Base-by-base conservation (phyloP, 2,888 invertebrate species). In the Lithophane ornitopus region DNA sequence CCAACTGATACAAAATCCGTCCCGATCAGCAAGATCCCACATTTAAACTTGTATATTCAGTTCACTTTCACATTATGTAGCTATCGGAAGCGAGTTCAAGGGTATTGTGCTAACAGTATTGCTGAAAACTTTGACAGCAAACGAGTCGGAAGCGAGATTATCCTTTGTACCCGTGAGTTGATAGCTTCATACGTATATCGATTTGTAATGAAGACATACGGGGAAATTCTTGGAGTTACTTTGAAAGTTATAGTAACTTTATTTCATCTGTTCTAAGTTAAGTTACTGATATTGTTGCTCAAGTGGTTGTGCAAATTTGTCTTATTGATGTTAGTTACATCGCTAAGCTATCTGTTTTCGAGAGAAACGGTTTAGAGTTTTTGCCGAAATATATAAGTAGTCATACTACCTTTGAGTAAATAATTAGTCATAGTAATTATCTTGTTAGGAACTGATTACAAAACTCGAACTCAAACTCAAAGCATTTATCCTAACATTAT, bases 81-180 rank as follows among this genome's bases (percentile, higher is more conserved):
- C 65, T 72, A 73, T 68, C 41, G 41, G 28, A 54, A 71, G 44
- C 22, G 63, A 79, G 81, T 87, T 89, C 84, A 82, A 84, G 86
- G 86, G 85, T 88, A 85, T 88, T 89, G 78, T 88, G 80, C 86
- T 88, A 87, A 89, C 87, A 89, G 87, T 86, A 88, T 85, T 85
- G 79, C 86, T 89, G 88, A 85, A 89, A 90, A 90, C 85, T 89
- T 85, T 81, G 85, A 81, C 85, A 84, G 81, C 77, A 81, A 88
- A 86, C 88, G 87, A 87, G 85, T 84, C 80, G 87, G 82, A 89
- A 88, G 85, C 85, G 74, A 88, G 90, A 90, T 90, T 87, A 90
- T 89, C 87, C 85, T 81, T 80, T 73, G 84, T 82, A 89, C 86
- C 88, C 88, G 81, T 82, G 85, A 84, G 82, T 86, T 71, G 80